A percentile compares a stretch with the other conserved stretches of the same genome.
Conservation (phyloP, 1,140 invertebrate species). For the Lordiphosa clarofinis region DNA sequence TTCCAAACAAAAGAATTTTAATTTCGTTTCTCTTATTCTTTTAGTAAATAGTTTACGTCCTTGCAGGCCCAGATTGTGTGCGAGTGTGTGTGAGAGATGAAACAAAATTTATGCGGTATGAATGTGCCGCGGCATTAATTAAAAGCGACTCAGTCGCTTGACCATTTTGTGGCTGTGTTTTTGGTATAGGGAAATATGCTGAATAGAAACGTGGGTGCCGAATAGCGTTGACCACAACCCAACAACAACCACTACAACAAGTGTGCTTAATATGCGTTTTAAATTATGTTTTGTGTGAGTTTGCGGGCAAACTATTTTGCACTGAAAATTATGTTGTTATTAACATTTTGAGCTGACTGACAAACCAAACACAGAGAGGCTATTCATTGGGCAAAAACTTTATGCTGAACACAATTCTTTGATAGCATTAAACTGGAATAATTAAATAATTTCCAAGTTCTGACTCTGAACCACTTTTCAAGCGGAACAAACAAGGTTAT, state of each 20-base stretch:
- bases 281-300: conserved; percentile 27
- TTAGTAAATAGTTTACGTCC: conserved; percentile 3
- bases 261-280: conserved; percentile 43
- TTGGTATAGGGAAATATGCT: neutral
- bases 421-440: too few species aligned
- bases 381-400: neutral
- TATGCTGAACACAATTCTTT: neutral
- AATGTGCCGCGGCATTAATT: conserved; percentile 63
- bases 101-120: conserved; percentile 52
- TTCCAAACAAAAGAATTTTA: too few species aligned
- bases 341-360: conserved; percentile 3
- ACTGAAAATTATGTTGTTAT: conserved; percentile 31
- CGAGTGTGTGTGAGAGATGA: conserved; percentile 2
- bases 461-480: too few species aligned
- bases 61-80: too few species aligned
- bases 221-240: too few species aligned
- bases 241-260: conserved; percentile 27
- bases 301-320: neutral
- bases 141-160: conserved; percentile 59
- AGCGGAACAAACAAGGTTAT: too few species aligned
- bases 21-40: too few species aligned
- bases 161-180: conserved; percentile 48
- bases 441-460: too few species aligned
- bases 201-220: too few species aligned
- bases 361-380: neutral